A percentile compares a stretch with the other conserved stretches of the same genome.
Conservation (phyloP, 2,113 vertebrate species). For the Paedocypris sp. region DNA sequence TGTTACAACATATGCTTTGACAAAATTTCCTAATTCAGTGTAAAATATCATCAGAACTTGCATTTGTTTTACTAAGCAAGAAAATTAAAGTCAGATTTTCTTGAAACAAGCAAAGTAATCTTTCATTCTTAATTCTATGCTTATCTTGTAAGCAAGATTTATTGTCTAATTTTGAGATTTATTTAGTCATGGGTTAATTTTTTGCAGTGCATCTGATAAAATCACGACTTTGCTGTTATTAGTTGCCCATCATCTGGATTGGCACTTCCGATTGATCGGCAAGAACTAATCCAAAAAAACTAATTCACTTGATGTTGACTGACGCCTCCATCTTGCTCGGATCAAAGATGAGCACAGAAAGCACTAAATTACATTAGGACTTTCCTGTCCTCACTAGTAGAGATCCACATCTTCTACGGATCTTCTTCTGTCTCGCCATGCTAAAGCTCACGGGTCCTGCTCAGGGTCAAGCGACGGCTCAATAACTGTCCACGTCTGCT, state of each 20-base stretch:
- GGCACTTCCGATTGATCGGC: conserved; percentile 11
- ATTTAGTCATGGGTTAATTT: too few species aligned
- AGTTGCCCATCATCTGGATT: conserved; percentile 23
- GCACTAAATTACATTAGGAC: conserved; percentile 17
- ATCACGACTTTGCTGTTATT: too few species aligned
- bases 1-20: too few species aligned
- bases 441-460: conserved; percentile 67
- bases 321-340: conserved; percentile 42
- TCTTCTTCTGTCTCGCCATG: conserved; percentile 50
- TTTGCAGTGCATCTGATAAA: too few species aligned
- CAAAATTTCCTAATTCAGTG: too few species aligned
- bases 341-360: conserved; percentile 30
- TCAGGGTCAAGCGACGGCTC: conserved; percentile 49
- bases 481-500: conserved; percentile 53
- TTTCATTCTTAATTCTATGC: too few species aligned
- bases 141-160: too few species aligned
- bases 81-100: too few species aligned
- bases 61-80: too few species aligned
- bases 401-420: conserved; percentile 51
- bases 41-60: too few species aligned
- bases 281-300: conserved; percentile 2
- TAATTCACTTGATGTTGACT: conserved; percentile 33
- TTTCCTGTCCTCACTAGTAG: conserved; percentile 39
- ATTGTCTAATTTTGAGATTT: too few species aligned
- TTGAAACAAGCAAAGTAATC: too few species aligned